Evolutionary conservation across 1,140 invertebrate genomes (phyloP).

Genomic region (Polypedilum vanderplanki): DNA sequence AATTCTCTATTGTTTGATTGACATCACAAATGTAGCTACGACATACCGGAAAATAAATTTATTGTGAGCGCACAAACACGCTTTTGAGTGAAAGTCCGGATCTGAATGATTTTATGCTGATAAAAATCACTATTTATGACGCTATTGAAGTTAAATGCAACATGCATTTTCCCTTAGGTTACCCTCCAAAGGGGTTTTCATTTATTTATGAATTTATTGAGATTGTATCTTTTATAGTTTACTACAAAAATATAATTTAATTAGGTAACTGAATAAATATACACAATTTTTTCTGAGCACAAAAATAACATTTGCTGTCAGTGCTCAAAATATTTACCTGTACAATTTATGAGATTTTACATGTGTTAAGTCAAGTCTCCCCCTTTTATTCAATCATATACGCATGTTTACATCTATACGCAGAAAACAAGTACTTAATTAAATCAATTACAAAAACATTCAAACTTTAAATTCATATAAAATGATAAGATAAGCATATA

Average conservation of each 20-base stretch:
- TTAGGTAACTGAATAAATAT: too few relatives aligned
- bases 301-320: not conserved
- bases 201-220: too few relatives aligned
- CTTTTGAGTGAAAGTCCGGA: not conserved
- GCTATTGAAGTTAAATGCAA: not conserved
- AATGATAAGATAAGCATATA: too few relatives aligned
- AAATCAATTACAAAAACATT: constrained; percentile 11
- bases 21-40: not conserved
- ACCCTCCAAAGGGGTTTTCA: too few relatives aligned
- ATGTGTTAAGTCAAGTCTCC: too few relatives aligned
- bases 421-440: constrained; percentile 6
- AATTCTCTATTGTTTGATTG: not conserved
- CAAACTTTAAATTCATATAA: too few relatives aligned
- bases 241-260: too few relatives aligned
- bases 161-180: too few relatives aligned
- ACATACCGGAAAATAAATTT: not conserved
- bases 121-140: not conserved
- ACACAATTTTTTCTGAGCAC: too few relatives aligned
- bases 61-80: not conserved
- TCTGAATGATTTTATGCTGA: not conserved
- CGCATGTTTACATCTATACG: not conserved
- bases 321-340: not conserved
- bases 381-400: too few relatives aligned
- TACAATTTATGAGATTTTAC: too few relatives aligned
- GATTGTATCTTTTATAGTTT: too few relatives aligned